Base-by-base conservation (phyloP, 2,888 invertebrate species). In the Odontocerum albicorne region DNA sequence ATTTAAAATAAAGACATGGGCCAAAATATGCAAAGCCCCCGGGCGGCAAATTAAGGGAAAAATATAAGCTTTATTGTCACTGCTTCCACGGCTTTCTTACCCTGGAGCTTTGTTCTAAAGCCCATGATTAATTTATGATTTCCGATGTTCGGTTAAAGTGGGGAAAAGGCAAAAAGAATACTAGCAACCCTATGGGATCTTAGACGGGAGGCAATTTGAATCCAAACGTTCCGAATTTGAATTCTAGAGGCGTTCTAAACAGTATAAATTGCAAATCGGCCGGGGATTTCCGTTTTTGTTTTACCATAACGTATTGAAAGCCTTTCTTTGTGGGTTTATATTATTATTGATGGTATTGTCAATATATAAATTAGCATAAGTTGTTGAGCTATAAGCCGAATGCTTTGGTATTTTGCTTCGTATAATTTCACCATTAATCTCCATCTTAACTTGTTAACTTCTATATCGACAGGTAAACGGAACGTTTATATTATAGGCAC, bases 11-110 rank as follows among this genome's bases (percentile, higher is more conserved):
- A 32, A 27, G 32, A n/a, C n/a, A 38, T 21, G 52, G 36, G 20
- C 31, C 31, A 53, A 40, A 53, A 46, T 53, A 53, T 53, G 53
- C 53, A 53, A 53, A 53, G 35, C 53, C 43, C 38, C 13, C 21
- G 32, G 27, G 53, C 53, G 39, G 8, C 46, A 32, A 32, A 32
- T 40, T 45, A 53, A 46, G 39, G 40, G 45, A 53, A 53, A 49
- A 40, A 53, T 53, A 53, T 54, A 54, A 54, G 54, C 54, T 54
- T 54, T 49, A 54, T 54, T 54, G 54, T 54, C 43, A 35, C 40
- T 35, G 31, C 36, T 46, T 43, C 39, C 27, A 46, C 19, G 46
- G 44, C 46, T 22, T 27, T 16, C 42, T 27, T 32, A 22, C 19
- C 42, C 49, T 21, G 22, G 22, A 20, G 33, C 32, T 49, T 39